Evolutionary conservation across 2,888 invertebrate species (phyloP).

Genomic region (Ethmia dodecea): DNA sequence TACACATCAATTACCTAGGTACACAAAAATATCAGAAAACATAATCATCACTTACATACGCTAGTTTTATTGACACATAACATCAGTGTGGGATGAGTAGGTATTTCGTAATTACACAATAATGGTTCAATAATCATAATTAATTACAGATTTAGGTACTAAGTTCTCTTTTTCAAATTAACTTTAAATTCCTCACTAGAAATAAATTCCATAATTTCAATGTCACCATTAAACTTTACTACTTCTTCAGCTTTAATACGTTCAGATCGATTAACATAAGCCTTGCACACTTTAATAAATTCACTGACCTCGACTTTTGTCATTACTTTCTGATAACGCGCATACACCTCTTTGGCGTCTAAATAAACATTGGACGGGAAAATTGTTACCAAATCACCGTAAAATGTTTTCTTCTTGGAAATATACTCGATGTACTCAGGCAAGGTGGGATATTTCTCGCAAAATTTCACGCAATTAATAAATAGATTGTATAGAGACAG

Average conservation of each 20-base stretch:
- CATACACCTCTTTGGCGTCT: conserved; percentile 5
- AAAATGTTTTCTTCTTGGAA: conserved; percentile 17
- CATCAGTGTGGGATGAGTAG: no score
- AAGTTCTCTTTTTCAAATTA: conserved; percentile 14
- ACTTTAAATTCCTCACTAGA: conserved; percentile 17
- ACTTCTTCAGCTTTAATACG: conserved; percentile 25
- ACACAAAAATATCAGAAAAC: no score
- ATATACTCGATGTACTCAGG: conserved; percentile 19
- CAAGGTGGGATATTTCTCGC: conserved; percentile 17
- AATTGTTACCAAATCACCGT: conserved; percentile 18
- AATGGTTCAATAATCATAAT: no score
- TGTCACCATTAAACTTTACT: conserved; percentile 17
- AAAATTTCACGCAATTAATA: conserved; percentile 17
- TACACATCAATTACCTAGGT: no score
- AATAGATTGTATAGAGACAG: conserved; percentile 20
- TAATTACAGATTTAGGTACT: no score
- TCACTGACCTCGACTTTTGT: conserved; percentile 14
- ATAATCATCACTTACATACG: no score
- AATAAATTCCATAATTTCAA: conserved; percentile 24
- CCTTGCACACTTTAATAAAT: conserved; percentile 19
- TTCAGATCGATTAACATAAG: conserved; percentile 16
- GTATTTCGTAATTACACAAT: no score
- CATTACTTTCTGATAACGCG: conserved; percentile 17
- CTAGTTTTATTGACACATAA: no score
- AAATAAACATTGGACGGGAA: conserved; percentile 15